Base-by-base conservation (phyloP, 1,140 invertebrate genomes). In the Drosophila nebulosa region DNA sequence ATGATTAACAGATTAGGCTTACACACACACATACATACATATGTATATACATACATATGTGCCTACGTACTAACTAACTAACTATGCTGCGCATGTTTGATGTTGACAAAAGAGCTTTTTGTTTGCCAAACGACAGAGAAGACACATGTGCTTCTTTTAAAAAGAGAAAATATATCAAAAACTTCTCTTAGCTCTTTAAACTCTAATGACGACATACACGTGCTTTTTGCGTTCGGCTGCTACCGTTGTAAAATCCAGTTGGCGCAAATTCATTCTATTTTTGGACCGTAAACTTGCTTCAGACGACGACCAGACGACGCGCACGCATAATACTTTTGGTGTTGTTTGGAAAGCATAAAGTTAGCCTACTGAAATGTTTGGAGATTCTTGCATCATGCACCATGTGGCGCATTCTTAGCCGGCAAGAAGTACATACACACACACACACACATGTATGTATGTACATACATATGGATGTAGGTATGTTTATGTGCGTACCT, bases 311-410 rank as follows among this genome's bases (percentile, higher is more conserved):
- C 50, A 52, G 50, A 32, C 30, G 30, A 32, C 30, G 30, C 6
- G 10, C 30, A 32, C 30, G 10, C 30, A 32, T 10, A 32, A 7
- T 26, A 4, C 6, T 56, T 24, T 27, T 32, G 53, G 21, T 60
- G 57, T 39, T 59, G 24, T 39, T 18, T 55, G 42, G 55, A 73
- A 42, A 64, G 26, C 18, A 21, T 12, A 18, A 35, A 30, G 57
- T 14, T 7, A 26, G 46, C 18, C 60, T 83, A 60, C 55, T 66
- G 79, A 78, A 83, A 83, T 79, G 42, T 62, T 74, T 50, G 56
- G 3, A 9, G 32, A 51, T 74, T 86, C 74, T 86, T 85, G 77
- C 81, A 85, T 85, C 81, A 85, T 69, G 51, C 79, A 67, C 24
- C 52, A 30, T 58, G 32, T 53, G 32, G 60, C 66, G 35, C 16